Evolutionary conservation across 1,140 invertebrate genomes (phyloP).

Genomic region (Himalopsyche phryganea): DNA sequence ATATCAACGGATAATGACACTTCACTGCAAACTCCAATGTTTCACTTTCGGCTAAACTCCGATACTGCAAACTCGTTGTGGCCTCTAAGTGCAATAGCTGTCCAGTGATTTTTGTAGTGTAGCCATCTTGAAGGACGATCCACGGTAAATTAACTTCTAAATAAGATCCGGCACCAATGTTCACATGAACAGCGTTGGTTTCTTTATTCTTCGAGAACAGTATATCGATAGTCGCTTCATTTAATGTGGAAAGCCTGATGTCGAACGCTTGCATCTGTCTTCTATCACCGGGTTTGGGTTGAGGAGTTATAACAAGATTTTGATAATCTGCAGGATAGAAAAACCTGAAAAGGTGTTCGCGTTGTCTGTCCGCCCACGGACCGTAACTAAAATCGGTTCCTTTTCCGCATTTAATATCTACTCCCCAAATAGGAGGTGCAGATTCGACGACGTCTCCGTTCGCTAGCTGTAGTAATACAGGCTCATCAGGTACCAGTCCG

Average conservation of each 20-base stretch:
- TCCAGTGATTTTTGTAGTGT: conserved; percentile 85
- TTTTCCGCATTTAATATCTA: conserved; percentile 95
- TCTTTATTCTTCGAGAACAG: conserved; percentile 95
- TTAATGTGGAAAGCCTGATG: conserved; percentile 83
- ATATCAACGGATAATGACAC: conserved; percentile 84
- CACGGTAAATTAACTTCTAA: conserved; percentile 94
- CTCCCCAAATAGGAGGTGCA: conserved; percentile 89
- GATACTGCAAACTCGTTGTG: conserved; percentile 89
- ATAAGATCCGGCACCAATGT: conserved; percentile 89
- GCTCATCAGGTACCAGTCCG: conserved; percentile 82
- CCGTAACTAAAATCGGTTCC: conserved; percentile 97
- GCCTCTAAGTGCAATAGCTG: conserved; percentile 91
- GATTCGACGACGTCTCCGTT: conserved; percentile 91
- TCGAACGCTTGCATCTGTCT: conserved; percentile 89
- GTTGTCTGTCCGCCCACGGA: conserved; percentile 95
- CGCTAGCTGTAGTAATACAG: conserved; percentile 83
- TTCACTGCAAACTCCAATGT: conserved; percentile 88
- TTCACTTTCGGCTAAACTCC: conserved; percentile 89
- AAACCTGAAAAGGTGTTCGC: conserved; percentile 93
- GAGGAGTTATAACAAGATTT: conserved; percentile 69
- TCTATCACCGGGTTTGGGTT: conserved; percentile 80
- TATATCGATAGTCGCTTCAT: conserved; percentile 91
- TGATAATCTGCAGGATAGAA: conserved; percentile 93
- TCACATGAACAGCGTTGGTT: conserved; percentile 94
- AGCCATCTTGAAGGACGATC: conserved; percentile 82